phyloP scores from a whole-genome alignment of 2,113 vertebrate genomes.

The Prietella phreatophila region DNA sequence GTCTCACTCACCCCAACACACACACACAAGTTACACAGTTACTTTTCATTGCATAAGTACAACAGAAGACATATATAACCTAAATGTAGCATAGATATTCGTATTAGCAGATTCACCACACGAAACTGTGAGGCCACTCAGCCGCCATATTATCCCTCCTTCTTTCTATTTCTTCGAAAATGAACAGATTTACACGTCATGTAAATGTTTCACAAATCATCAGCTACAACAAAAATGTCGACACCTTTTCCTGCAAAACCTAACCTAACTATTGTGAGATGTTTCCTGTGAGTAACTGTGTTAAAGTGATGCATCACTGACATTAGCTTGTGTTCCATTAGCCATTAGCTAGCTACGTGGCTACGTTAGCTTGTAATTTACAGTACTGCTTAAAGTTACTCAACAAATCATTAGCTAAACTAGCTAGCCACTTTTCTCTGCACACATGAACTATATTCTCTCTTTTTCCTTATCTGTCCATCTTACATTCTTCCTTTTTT shows the following conservation, averaged over 20 bases:
- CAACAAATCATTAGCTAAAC: not conserved
- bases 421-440: not conserved
- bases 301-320: not conserved
- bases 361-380: not conserved
- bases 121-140: not conserved
- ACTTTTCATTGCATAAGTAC: not conserved
- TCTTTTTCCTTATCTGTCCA: not conserved
- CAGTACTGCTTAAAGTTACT: not conserved
- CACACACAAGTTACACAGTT: constrained; percentile 13
- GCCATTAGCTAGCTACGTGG: not conserved
- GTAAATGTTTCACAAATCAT: not conserved
- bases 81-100: not conserved
- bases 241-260: not conserved
- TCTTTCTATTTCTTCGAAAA: not conserved
- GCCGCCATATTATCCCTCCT: not conserved
- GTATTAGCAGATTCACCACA: not conserved
- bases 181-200: not conserved
- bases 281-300: not conserved
- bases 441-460: not conserved
- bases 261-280: not conserved
- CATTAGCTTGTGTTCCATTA: not conserved
- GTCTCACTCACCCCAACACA: constrained; percentile 1
- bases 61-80: not conserved
- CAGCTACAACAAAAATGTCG: not conserved
- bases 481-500: not conserved